Conservation (phyloP, 1,140 invertebrate genomes). For the Zeugodacus cucurbitae region DNA sequence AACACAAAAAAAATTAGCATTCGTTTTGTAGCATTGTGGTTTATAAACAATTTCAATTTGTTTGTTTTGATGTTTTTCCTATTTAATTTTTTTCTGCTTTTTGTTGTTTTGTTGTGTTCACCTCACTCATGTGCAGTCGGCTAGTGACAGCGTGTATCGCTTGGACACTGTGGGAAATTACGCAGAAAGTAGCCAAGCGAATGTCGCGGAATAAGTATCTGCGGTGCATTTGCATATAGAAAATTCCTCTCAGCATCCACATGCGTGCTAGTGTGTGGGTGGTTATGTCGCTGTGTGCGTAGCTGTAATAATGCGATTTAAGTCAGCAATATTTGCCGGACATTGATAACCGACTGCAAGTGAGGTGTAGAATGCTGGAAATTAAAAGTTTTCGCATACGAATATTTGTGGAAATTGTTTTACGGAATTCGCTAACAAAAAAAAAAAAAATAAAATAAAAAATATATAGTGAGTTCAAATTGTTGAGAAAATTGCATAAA, state of each 20-base stretch:
- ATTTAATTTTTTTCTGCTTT: neutral
- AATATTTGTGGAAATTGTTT: too few relatives aligned
- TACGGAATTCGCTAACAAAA: too few relatives aligned
- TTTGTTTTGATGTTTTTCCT: constrained; percentile 1
- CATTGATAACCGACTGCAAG: neutral
- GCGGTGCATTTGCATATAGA: neutral
- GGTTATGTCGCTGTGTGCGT: neutral
- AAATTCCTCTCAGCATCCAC: neutral
- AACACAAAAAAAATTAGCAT: neutral
- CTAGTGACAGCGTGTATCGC: neutral
- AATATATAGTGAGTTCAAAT: too few relatives aligned
- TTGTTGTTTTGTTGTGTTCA: neutral
- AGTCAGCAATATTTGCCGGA: neutral
- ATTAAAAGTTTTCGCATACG: too few relatives aligned
- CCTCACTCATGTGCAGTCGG: neutral
- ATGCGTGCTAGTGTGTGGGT: neutral
- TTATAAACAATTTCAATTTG: neutral
- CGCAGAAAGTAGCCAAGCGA: neutral
- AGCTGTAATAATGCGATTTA: neutral
- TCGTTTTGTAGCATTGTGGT: neutral
- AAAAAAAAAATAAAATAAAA: too few relatives aligned
- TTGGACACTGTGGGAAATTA: neutral
- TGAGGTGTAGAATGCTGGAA: neutral
- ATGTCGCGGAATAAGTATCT: neutral
- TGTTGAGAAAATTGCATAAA: too few relatives aligned